Percentiles rank a stretch among this genome's conserved stretches.
Conservation (phyloP, 2,888 invertebrate genomes). For the Platypus cylindrus region DNA sequence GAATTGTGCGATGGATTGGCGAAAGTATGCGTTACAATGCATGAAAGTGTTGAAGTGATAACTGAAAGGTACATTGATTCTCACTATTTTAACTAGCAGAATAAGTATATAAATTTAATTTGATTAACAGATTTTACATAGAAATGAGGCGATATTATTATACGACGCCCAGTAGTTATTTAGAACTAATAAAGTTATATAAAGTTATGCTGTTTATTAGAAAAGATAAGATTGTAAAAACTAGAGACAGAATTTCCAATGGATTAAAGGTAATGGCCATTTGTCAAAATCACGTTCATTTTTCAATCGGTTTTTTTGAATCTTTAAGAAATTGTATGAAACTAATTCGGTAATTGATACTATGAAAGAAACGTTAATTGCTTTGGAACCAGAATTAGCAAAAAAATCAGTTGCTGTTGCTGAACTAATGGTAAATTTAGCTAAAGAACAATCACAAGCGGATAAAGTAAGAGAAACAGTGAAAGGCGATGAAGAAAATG, state of each 20-base stretch:
- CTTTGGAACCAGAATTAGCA: conserved; percentile 69
- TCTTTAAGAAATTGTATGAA: conserved; percentile 59
- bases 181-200: conserved; percentile 74
- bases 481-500: conserved; percentile 68
- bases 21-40: conserved; percentile 58
- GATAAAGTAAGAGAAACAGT: conserved; percentile 72
- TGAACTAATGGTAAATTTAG: conserved; percentile 59
- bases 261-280: conserved; percentile 45
- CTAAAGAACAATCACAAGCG: conserved; percentile 67
- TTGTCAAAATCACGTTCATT: neutral
- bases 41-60: conserved; percentile 69
- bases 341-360: conserved; percentile 68
- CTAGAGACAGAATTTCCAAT: conserved; percentile 57
- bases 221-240: conserved; percentile 53
- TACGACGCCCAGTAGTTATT: conserved; percentile 83
- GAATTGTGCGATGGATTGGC: conserved; percentile 43
- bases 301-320: conserved; percentile 2
- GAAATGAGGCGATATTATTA: conserved; percentile 81
- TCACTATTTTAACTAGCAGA: neutral
- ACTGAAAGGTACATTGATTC: conserved; percentile 46
- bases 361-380: conserved; percentile 74
- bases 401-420: conserved; percentile 64
- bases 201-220: conserved; percentile 53
- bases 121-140: conserved; percentile 46
- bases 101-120: conserved; percentile 1